phyloP scores from a whole-genome alignment of 1,140 invertebrate genomes.

The Drosophila setifemur region DNA sequence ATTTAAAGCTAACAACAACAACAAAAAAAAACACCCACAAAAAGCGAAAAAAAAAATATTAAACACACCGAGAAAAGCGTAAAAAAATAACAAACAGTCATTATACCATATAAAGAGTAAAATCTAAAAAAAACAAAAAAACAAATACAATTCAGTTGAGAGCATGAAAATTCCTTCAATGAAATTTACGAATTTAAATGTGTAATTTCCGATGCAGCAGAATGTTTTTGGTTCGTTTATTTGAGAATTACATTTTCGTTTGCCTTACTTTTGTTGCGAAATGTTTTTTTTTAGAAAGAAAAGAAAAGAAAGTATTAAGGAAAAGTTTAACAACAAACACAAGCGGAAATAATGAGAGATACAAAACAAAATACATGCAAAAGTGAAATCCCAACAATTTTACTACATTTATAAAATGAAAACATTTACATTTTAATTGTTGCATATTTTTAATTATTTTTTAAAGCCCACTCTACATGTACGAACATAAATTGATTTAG shows the following conservation, averaged over 20 bases:
- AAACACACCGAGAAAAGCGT: slow-evolving; percentile 30
- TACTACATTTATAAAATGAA: slow-evolving; percentile 81
- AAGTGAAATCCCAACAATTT: slow-evolving; percentile 74
- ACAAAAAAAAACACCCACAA: slow-evolving; percentile 26
- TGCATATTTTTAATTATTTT: slow-evolving; percentile 81
- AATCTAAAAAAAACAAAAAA: background rate
- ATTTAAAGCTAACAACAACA: slow-evolving; percentile 63
- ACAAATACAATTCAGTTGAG: slow-evolving; percentile 53
- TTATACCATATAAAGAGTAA: slow-evolving; percentile 73
- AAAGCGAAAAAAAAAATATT: slow-evolving; percentile 30
- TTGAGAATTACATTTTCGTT: slow-evolving; percentile 35
- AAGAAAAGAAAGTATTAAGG: slow-evolving; percentile 18
- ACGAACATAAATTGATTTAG: slow-evolving; percentile 57
- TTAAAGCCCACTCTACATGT: slow-evolving; percentile 62
- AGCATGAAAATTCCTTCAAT: slow-evolving; percentile 76
- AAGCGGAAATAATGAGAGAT: slow-evolving; percentile 39
- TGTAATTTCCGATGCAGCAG: slow-evolving; percentile 60
- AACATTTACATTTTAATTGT: slow-evolving; percentile 80
- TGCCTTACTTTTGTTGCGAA: slow-evolving; percentile 46
- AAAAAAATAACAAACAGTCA: slow-evolving; percentile 73
- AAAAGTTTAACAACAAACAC: slow-evolving; percentile 61
- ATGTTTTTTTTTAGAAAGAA: slow-evolving; percentile 70
- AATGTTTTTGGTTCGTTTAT: slow-evolving; percentile 40
- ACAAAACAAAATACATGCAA: slow-evolving; percentile 34
- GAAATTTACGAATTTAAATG: slow-evolving; percentile 80